Evolutionary conservation across 1,140 invertebrate species (phyloP).

Genomic region (Drosophila yakuba): DNA sequence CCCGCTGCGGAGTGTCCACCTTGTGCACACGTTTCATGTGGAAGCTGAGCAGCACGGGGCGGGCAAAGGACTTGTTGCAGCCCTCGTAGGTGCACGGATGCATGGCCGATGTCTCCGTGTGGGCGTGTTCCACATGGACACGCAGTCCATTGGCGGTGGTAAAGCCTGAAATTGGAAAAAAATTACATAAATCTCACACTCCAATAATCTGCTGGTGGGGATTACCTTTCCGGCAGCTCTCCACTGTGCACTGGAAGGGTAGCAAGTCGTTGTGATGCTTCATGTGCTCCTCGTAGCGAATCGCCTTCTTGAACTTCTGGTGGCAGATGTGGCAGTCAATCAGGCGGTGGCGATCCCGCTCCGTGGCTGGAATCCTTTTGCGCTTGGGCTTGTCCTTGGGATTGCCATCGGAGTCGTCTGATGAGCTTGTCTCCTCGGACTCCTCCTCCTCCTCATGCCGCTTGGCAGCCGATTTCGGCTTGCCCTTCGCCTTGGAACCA

Average conservation of each 20-base stretch:
- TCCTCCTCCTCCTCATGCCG: conserved; percentile 37
- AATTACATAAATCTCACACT: neutral
- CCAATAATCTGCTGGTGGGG: fast-evolving
- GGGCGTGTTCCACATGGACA: conserved; percentile 76
- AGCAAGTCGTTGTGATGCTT: conserved; percentile 78
- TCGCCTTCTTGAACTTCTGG: conserved; percentile 78
- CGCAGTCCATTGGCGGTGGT: conserved; percentile 75
- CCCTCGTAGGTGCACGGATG: conserved; percentile 72
- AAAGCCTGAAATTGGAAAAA: conserved; percentile 32
- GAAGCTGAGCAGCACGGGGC: conserved; percentile 70
- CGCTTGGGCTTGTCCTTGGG: conserved; percentile 59
- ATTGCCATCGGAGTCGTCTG: conserved; percentile 44
- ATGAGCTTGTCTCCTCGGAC: conserved; percentile 48
- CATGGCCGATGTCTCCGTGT: conserved; percentile 71
- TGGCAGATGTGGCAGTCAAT: conserved; percentile 82
- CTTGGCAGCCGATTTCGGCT: conserved; percentile 38
- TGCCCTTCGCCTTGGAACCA: conserved; percentile 20
- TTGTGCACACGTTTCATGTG: conserved; percentile 81
- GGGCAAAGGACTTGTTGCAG: conserved; percentile 71
- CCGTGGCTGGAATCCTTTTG: conserved; percentile 59
- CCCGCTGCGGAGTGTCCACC: conserved; percentile 56
- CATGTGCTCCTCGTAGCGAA: conserved; percentile 79
- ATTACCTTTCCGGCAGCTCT: conserved; percentile 66
- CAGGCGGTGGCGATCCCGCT: conserved; percentile 59
- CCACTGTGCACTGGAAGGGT: conserved; percentile 77